Base-by-base conservation (phyloP, 2,888 invertebrate genomes). In the Pachliopta kotzebuea region DNA sequence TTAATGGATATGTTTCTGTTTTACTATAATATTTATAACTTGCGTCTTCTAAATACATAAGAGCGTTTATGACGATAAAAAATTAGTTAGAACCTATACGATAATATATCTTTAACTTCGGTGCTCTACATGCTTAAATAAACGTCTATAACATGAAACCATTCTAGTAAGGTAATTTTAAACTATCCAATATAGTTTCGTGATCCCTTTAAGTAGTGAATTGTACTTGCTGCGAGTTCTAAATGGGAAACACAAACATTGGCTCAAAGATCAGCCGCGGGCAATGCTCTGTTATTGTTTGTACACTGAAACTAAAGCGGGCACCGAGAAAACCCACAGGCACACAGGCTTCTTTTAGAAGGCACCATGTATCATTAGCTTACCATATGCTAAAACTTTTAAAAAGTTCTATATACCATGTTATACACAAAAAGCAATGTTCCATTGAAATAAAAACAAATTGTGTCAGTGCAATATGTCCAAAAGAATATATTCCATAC, bases 221-320 rank as follows among this genome's bases (percentile, higher is more conserved):
- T 79, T 77, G 76, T 83, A 83, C 79, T 83, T 80, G 72, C 81
- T 79, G 81, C 80, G 77, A 81, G 69, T 80, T 74, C 81, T 83
- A 82, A 88, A 88, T 84, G 81, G 77, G 75, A 82, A 90, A 90
- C 85, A 86, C 86, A 90, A 90, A 90, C 87, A 90, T 72, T 70
- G 75, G 75, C 72, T 68, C 73, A 75, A 72, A 75, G 72, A 73
- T 69, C 68, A 85, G 84, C 81, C 79, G 79, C 80, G 75, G 82
- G 82, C 83, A 71, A 75, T 77, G 77, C 80, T 73, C 76, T 88
- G 87, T 90, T 90, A 86, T 90, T 90, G 90, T 90, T 90, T 88
- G 87, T 78, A 74, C 78, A 77, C 81, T 83, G 76, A 84, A 88
- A 88, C 88, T 88, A 84, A 79, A 78, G 77, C 74, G 71, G 70